Percentiles rank a stretch among this genome's conserved stretches.
These are phyloP conservation scores for Rhaphigaster nebulosa DNA, from an alignment of 2,888 invertebrate species.

Conservation along the genomic window DNA sequence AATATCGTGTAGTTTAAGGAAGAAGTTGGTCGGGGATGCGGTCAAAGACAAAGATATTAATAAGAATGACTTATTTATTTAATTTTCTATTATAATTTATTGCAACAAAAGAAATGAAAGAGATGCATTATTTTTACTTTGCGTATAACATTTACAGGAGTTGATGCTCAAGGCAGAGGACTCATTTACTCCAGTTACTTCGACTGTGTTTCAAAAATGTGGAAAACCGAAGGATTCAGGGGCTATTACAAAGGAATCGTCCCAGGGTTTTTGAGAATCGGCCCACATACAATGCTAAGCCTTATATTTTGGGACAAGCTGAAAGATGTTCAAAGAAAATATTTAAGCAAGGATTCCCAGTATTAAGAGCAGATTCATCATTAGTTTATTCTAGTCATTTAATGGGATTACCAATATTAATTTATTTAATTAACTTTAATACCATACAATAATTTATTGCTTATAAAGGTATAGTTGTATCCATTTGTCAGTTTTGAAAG, in stretches of 20 bases:
- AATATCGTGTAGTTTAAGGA: too few species aligned
- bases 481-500: not conserved
- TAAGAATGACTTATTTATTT: too few species aligned
- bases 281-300: slow-evolving; percentile 90
- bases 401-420: not conserved
- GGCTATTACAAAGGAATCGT: slow-evolving; percentile 93
- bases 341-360: not conserved
- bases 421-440: not conserved
- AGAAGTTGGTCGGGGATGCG: too few species aligned
- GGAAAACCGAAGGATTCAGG: slow-evolving; percentile 79
- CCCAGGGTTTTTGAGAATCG: slow-evolving; percentile 89
- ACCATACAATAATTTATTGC: not conserved
- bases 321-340: slow-evolving; percentile 60
- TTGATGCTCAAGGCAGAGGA: slow-evolving; percentile 77
- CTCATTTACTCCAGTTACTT: slow-evolving; percentile 79
- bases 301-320: slow-evolving; percentile 87
- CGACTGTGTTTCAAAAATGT: slow-evolving; percentile 84
- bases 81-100: too few species aligned
- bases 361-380: not conserved
- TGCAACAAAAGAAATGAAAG: too few species aligned
- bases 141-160: slow-evolving; percentile 72
- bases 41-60: too few species aligned
- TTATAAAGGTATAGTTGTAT: not conserved
- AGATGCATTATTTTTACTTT: too few species aligned
- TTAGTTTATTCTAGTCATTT: not conserved